Evolutionary conservation across 2,797 vertebrate genomes (phyloP).

Genomic region (Sebastes hubbsi): DNA sequence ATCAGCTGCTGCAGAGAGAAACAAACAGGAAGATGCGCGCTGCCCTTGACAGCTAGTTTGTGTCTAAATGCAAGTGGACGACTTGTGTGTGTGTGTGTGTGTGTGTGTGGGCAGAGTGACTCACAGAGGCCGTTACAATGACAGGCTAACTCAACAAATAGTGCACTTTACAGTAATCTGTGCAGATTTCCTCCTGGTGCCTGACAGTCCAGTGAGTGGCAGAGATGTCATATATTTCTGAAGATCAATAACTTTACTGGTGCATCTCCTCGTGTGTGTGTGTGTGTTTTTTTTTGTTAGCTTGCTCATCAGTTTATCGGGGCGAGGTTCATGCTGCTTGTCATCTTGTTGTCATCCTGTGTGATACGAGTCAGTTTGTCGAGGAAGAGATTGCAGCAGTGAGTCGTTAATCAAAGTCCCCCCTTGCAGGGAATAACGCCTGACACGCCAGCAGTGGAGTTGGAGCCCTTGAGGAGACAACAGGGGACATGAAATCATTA

Average conservation of each 20-base stretch:
- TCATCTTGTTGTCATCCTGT: slow-evolving; percentile 41
- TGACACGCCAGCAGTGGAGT: not conserved
- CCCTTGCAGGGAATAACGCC: not conserved
- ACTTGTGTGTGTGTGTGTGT: slow-evolving; percentile 11
- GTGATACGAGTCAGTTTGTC: slow-evolving; percentile 28
- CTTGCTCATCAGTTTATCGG: slow-evolving; percentile 43
- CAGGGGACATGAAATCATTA: slow-evolving; percentile 50
- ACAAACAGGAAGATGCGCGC: slow-evolving; percentile 24
- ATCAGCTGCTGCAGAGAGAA: slow-evolving; percentile 30
- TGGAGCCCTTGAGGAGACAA: slow-evolving; percentile 16
- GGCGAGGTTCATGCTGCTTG: slow-evolving; percentile 7
- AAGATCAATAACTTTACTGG: not conserved
- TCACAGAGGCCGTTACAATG: slow-evolving; percentile 24
- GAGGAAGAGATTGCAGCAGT: slow-evolving; percentile 1
- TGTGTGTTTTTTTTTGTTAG: not conserved
- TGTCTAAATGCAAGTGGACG: slow-evolving; percentile 22
- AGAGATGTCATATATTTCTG: not conserved
- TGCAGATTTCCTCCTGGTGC: slow-evolving; percentile 7
- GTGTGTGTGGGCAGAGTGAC: slow-evolving; percentile 16
- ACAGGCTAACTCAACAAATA: slow-evolving; percentile 20
- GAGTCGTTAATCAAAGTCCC: slow-evolving; percentile 47
- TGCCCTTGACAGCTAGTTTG: slow-evolving; percentile 44
- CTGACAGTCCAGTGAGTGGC: not conserved
- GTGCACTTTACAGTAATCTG: slow-evolving; percentile 19
- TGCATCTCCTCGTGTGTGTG: not conserved